phyloP scores from a whole-genome alignment of 2,888 invertebrate genomes.

The Idaea dimidiata region DNA sequence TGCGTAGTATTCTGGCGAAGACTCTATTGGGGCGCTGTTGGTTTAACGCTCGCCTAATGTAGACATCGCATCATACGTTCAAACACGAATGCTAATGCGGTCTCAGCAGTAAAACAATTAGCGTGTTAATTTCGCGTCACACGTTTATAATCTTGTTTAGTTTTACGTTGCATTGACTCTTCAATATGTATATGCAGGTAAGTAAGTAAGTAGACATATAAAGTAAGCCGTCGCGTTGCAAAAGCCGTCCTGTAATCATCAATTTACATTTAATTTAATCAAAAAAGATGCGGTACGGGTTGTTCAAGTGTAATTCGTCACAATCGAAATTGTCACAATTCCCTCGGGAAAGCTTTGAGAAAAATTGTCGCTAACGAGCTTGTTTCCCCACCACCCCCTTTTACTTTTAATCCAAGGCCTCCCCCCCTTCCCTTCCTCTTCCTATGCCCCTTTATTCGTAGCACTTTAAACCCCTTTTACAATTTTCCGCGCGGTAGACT shows the following conservation, averaged over 20 bases:
- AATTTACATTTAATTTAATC: conserved; percentile 57
- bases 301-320: conserved; percentile 73
- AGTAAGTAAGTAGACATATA: background rate
- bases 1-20: too few species aligned
- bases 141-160: too few species aligned
- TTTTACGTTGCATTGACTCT: too few species aligned
- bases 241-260: background rate
- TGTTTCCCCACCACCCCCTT: conserved; percentile 40
- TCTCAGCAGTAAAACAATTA: too few species aligned
- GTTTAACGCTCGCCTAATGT: too few species aligned
- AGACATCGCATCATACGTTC: too few species aligned
- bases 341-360: conserved; percentile 74
- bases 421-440: conserved; percentile 26
- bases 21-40: too few species aligned
- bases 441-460: conserved; percentile 52
- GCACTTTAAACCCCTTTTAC: conserved; percentile 78
- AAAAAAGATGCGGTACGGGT: conserved; percentile 50
- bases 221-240: conserved; percentile 20
- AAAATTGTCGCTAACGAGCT: conserved; percentile 80
- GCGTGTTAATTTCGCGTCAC: too few species aligned
- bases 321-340: conserved; percentile 77
- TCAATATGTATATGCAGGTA: too few species aligned
- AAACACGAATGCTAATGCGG: too few species aligned
- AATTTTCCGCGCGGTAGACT: conserved; percentile 69
- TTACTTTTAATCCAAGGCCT: conserved; percentile 64